Evolutionary conservation across 2,888 invertebrate species (phyloP).

Genomic region (Phalera bucephala): DNA sequence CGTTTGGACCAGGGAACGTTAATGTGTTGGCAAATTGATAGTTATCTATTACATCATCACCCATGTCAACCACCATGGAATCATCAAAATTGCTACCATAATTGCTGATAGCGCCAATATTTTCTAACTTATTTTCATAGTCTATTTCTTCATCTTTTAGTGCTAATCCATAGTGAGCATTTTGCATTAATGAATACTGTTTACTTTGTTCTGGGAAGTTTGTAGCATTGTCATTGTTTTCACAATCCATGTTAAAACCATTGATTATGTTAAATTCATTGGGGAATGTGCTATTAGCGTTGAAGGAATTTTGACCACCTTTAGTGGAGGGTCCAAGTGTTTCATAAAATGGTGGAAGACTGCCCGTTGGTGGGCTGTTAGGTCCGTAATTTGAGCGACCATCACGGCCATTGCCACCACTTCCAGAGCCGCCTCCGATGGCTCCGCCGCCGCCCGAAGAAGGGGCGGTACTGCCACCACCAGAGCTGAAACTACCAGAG

Average conservation of each 20-base stretch:
- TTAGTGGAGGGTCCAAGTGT: constrained; percentile 86
- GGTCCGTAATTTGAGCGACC: constrained; percentile 94
- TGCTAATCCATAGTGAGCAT: constrained; percentile 90
- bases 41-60: constrained; percentile 90
- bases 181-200: constrained; percentile 91
- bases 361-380: constrained; percentile 93
- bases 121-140: constrained; percentile 90
- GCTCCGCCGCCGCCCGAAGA: constrained; percentile 84
- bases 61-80: constrained; percentile 93
- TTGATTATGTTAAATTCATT: constrained; percentile 88
- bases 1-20: constrained; percentile 90
- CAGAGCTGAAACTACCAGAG: constrained; percentile 79
- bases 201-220: constrained; percentile 84
- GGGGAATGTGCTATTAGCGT: constrained; percentile 85
- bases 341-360: constrained; percentile 94
- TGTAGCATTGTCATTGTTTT: constrained; percentile 85
- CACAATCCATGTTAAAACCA: constrained; percentile 89
- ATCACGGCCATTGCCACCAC: constrained; percentile 90
- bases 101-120: constrained; percentile 84
- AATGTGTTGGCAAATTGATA: constrained; percentile 92
- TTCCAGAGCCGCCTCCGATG: constrained; percentile 87
- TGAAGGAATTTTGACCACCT: constrained; percentile 89
- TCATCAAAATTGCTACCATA: constrained; percentile 87
- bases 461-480: constrained; percentile 81
- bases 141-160: constrained; percentile 92